Conservation (phyloP, 1,140 invertebrate genomes). For the Pseudomyrmex cubaensis region DNA sequence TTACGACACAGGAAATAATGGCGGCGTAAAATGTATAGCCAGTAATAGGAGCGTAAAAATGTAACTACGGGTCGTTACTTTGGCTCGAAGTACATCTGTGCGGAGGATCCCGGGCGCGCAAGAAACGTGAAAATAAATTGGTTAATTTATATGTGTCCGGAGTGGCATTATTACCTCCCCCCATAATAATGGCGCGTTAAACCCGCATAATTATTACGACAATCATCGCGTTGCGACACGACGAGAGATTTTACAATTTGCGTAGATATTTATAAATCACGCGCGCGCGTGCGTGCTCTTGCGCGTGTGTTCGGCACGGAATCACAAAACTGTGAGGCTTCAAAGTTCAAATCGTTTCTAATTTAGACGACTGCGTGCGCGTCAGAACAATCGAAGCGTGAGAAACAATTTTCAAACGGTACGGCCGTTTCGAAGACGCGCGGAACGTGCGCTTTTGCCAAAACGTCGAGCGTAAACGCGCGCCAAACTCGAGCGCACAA, state of each 20-base stretch:
- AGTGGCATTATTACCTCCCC: no score
- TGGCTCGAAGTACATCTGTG: neutral
- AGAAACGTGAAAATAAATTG: no score
- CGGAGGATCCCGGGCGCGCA: no score
- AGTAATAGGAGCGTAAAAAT: slow-evolving; percentile 44
- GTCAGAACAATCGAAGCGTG: slow-evolving; percentile 2
- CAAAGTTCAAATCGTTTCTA: neutral
- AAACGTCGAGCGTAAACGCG: neutral
- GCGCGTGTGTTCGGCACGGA: neutral
- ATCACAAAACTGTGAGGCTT: neutral
- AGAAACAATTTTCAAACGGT: slow-evolving; percentile 31
- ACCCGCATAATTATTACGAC: neutral
- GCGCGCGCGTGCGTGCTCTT: no score
- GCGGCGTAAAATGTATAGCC: slow-evolving; percentile 27
- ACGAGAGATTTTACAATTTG: neutral
- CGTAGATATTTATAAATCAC: neutral
- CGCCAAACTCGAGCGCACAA: slow-evolving; percentile 6
- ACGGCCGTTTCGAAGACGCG: slow-evolving; percentile 7
- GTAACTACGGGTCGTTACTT: slow-evolving; percentile 9
- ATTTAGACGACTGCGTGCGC: neutral
- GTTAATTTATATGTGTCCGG: no score
- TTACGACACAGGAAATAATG: slow-evolving; percentile 36
- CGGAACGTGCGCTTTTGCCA: slow-evolving; percentile 14
- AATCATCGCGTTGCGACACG: slow-evolving; percentile 6
- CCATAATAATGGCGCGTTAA: no score